These are phyloP conservation scores for Eustalomyia histrio DNA, from an alignment of 2,888 invertebrate species.

Conservation along the genomic window DNA sequence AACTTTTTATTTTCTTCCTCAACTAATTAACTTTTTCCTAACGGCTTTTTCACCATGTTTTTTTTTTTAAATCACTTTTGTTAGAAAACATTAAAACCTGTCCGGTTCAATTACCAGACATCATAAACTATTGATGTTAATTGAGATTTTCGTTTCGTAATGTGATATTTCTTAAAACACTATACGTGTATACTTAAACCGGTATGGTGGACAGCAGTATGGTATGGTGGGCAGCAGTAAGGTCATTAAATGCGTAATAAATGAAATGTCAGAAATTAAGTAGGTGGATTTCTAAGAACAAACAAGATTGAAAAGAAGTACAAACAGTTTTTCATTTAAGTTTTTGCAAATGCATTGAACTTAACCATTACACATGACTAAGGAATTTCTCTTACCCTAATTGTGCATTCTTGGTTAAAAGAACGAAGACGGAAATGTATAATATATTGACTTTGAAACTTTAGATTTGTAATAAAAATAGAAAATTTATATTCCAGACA, in stretches of 20 bases:
- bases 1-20: background rate
- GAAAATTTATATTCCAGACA: conserved; percentile 43
- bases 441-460: conserved; percentile 57
- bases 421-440: conserved; percentile 19
- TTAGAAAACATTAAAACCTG: conserved; percentile 49
- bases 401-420: conserved; percentile 14
- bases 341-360: conserved; percentile 52
- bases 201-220: no score
- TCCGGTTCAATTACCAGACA: conserved; percentile 39
- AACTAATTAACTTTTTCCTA: conserved; percentile 40
- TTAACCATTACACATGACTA: conserved; percentile 44
- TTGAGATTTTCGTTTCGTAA: conserved; percentile 53
- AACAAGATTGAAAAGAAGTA: background rate
- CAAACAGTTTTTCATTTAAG: conserved; percentile 15
- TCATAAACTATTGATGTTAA: conserved; percentile 55
- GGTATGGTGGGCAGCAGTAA: conserved; percentile 3
- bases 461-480: conserved; percentile 48
- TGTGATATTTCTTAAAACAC: conserved; percentile 40
- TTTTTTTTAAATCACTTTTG: conserved; percentile 8
- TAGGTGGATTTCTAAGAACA: conserved; percentile 24
- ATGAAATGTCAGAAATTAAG: conserved; percentile 61
- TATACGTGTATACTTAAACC: conserved; percentile 12
- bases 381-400: conserved; percentile 7
- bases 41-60: conserved; percentile 3
- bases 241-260: conserved; percentile 55